These are phyloP conservation scores for Phocoena phocoena DNA, from an alignment of 2,113 vertebrate species.

Conservation along the genomic window DNA sequence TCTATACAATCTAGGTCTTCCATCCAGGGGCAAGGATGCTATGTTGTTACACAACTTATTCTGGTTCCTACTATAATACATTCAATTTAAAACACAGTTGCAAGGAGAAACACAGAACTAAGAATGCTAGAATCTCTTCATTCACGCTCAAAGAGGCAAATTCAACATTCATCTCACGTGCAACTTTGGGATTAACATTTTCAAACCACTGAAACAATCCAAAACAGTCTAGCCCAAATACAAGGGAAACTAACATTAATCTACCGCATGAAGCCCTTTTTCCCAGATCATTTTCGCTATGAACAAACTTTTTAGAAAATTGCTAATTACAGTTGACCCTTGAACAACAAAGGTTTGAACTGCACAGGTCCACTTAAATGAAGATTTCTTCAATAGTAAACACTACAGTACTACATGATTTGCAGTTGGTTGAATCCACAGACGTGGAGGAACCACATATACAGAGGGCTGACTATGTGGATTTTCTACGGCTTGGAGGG, in stretches of 20 bases:
- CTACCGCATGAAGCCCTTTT: background rate
- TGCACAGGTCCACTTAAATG: background rate
- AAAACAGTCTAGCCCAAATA: background rate
- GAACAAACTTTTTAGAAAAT: constrained; percentile 11
- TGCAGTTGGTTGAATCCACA: background rate
- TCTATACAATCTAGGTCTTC: background rate
- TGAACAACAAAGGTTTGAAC: background rate
- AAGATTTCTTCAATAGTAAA: background rate
- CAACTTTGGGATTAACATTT: background rate
- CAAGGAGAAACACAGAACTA: constrained; percentile 3
- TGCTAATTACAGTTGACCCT: background rate
- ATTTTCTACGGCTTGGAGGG: background rate
- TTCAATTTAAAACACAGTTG: constrained; percentile 16
- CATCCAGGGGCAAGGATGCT: background rate
- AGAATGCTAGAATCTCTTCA: background rate
- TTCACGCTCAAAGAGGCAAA: background rate
- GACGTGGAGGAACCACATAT: background rate
- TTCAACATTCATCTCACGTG: background rate
- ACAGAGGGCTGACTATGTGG: background rate
- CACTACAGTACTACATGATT: background rate
- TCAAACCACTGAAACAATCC: background rate
- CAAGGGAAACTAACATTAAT: background rate
- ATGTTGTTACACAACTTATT: background rate
- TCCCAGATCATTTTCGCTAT: background rate
- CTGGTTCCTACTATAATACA: background rate